phyloP scores from a whole-genome alignment of 1,140 invertebrate species.

The Glossosoma conforme region DNA sequence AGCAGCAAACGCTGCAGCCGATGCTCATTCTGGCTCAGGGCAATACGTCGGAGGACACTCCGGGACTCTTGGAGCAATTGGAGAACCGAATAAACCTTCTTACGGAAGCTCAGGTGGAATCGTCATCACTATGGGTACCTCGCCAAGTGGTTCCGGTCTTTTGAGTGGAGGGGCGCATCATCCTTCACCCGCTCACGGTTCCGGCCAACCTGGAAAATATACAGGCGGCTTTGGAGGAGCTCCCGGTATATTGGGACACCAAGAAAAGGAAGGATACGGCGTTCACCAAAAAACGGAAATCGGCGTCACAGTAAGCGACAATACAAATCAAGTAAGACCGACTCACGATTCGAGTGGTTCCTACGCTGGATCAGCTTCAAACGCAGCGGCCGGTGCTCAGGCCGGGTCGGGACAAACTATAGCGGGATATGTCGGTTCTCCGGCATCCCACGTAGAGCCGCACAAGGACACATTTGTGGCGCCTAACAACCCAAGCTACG shows the following conservation, averaged over 20 bases:
- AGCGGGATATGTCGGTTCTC: no score
- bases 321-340: no score
- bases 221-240: constrained; percentile 20
- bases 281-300: background rate
- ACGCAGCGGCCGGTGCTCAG: no score
- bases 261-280: constrained; percentile 17
- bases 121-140: background rate
- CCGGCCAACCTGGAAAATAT: constrained; percentile 12
- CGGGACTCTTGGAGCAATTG: background rate
- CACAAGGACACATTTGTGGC: no score
- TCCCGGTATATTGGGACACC: constrained; percentile 16
- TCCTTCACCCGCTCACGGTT: background rate
- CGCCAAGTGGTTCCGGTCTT: background rate
- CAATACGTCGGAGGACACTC: background rate
- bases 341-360: no score
- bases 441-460: no score
- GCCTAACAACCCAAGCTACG: no score
- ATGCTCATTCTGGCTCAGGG: background rate
- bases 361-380: no score
- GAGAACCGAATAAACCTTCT: background rate
- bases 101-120: background rate
- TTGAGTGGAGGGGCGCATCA: constrained; percentile 1
- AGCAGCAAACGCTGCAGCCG: background rate
- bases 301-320: background rate
- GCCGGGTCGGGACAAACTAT: no score